phyloP scores from a whole-genome alignment of 2,797 vertebrate genomes.

The Zalophus californianus region DNA sequence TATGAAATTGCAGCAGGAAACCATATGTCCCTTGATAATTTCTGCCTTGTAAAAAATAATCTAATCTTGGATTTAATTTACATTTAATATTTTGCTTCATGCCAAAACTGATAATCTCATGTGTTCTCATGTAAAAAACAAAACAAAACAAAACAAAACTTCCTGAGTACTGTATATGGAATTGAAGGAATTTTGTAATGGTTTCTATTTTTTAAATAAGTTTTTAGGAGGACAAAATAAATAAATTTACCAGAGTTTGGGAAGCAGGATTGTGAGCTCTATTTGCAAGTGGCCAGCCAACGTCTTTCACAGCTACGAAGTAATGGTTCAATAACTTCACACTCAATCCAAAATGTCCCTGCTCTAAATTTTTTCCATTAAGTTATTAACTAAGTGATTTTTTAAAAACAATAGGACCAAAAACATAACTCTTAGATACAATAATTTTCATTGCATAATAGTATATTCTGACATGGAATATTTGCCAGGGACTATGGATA shows the following conservation, averaged over 20 bases:
- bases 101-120: background rate
- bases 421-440: background rate
- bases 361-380: background rate
- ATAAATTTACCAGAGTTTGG: background rate
- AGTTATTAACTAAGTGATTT: background rate
- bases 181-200: background rate
- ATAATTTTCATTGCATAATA: background rate
- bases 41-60: background rate
- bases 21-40: background rate
- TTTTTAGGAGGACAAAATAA: background rate
- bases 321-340: background rate
- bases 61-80: constrained; percentile 28
- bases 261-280: background rate
- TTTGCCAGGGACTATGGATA: background rate
- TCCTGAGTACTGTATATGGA: background rate
- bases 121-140: background rate
- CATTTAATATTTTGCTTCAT: background rate
- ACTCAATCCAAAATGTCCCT: background rate
- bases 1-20: constrained; percentile 53
- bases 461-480: background rate
- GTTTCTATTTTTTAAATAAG: background rate
- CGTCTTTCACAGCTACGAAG: background rate
- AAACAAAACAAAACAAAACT: background rate
- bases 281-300: background rate
- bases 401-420: too few relatives aligned